Conservation (phyloP, 2,888 invertebrate species). For the Folsomia candida region DNA sequence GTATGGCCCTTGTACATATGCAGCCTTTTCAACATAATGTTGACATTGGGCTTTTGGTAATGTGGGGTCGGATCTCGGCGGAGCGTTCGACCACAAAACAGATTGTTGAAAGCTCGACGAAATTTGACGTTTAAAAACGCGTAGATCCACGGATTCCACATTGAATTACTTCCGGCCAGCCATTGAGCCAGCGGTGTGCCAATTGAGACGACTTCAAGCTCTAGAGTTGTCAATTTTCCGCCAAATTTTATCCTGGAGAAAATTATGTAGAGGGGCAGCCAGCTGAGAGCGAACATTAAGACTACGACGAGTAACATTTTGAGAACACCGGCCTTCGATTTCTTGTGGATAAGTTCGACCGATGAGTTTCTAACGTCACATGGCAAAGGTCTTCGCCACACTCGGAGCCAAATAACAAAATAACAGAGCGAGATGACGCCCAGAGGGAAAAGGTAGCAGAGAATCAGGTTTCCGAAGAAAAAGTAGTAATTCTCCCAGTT, state of each 20-base stretch:
- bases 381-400: constrained; percentile 55
- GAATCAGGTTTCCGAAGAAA: constrained; percentile 58
- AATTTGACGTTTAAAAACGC: constrained; percentile 44
- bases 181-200: constrained; percentile 58
- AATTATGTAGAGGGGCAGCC: constrained; percentile 60
- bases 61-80: constrained; percentile 20
- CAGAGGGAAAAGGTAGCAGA: constrained; percentile 60
- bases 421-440: constrained; percentile 59
- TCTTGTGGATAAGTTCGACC: constrained; percentile 52
- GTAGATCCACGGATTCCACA: constrained; percentile 60
- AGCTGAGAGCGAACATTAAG: constrained; percentile 59
- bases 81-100: constrained; percentile 26
- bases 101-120: constrained; percentile 30
- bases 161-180: constrained; percentile 60
- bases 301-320: constrained; percentile 61
- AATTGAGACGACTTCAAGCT: constrained; percentile 52
- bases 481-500: constrained; percentile 57
- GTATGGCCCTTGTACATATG: constrained; percentile 17
- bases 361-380: constrained; percentile 62
- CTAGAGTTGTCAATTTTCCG: constrained; percentile 49
- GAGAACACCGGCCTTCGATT: constrained; percentile 54
- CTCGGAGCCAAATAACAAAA: constrained; percentile 58
- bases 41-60: constrained; percentile 36
- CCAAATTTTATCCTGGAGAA: constrained; percentile 55
- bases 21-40: constrained; percentile 28